Conservation (phyloP, 2,888 invertebrate species). For the Atrina japonica region DNA sequence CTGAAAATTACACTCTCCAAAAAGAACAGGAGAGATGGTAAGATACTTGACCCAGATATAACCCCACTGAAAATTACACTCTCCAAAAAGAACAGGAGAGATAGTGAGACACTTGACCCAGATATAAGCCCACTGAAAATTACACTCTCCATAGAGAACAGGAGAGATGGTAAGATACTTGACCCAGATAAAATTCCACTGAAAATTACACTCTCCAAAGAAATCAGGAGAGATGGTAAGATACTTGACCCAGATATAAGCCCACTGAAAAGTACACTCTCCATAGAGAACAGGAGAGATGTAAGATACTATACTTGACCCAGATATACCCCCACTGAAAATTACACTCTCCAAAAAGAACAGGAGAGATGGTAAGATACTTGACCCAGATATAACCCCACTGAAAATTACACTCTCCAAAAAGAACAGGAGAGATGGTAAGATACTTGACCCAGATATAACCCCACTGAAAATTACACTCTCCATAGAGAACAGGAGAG, state of each 20-base stretch:
- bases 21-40: slow-evolving; percentile 97
- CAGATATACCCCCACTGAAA: too few relatives aligned
- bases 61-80: slow-evolving; percentile 91
- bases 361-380: too few relatives aligned
- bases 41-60: slow-evolving; percentile 81
- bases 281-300: too few relatives aligned
- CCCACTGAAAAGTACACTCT: too few relatives aligned
- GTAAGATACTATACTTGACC: too few relatives aligned
- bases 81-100: slow-evolving; percentile 96
- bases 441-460: slow-evolving; percentile 81
- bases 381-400: slow-evolving; percentile 82
- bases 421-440: slow-evolving; percentile 97
- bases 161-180: slow-evolving; percentile 96
- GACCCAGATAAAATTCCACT: slow-evolving; percentile 83
- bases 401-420: slow-evolving; percentile 93
- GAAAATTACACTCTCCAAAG: slow-evolving; percentile 93
- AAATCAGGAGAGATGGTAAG: slow-evolving; percentile 96
- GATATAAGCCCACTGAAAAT: slow-evolving; percentile 87
- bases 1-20: slow-evolving; percentile 93
- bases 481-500: slow-evolving; percentile 96
- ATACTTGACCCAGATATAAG: too few relatives aligned
- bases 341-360: too few relatives aligned
- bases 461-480: slow-evolving; percentile 91
- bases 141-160: slow-evolving; percentile 93
- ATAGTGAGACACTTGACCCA: slow-evolving; percentile 87